Evolutionary conservation across 2,113 vertebrate genomes (phyloP).

Genomic region (Tychaedon coryphoeus): DNA sequence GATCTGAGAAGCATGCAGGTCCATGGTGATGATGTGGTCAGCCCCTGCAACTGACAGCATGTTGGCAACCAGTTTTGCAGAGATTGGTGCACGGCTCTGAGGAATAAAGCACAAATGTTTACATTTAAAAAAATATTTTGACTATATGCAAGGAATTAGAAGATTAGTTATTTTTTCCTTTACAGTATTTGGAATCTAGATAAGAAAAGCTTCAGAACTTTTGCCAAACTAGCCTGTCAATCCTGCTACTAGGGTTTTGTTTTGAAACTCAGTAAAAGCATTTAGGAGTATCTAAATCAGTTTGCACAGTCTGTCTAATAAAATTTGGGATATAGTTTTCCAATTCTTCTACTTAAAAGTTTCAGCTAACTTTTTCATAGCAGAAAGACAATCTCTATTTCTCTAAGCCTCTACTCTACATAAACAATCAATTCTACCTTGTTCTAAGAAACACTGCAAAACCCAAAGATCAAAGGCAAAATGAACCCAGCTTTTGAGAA

Average conservation of each 20-base stretch:
- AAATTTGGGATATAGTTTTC: background rate
- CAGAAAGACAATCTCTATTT: background rate
- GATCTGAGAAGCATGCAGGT: constrained; percentile 95
- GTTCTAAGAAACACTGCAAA: background rate
- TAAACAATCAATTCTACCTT: background rate
- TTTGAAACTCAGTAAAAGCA: background rate
- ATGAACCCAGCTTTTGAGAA: background rate
- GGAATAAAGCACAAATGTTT: constrained; percentile 31
- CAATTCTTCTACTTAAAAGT: background rate
- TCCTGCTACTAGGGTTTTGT: background rate
- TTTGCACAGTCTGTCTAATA: background rate
- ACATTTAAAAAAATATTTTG: background rate
- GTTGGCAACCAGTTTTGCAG: constrained; percentile 95
- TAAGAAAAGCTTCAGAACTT: background rate
- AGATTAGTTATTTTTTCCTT: background rate
- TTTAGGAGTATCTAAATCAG: background rate
- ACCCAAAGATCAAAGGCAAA: background rate
- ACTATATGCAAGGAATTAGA: background rate
- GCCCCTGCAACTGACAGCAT: constrained; percentile 95
- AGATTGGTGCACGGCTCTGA: constrained; percentile 94
- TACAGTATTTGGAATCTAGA: background rate
- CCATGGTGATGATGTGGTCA: constrained; percentile 98
- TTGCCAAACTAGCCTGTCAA: background rate
- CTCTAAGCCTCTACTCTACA: background rate
- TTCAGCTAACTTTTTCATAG: background rate